Conservation (phyloP, 2,113 vertebrate species). For the Triplophysa rosa region DNA sequence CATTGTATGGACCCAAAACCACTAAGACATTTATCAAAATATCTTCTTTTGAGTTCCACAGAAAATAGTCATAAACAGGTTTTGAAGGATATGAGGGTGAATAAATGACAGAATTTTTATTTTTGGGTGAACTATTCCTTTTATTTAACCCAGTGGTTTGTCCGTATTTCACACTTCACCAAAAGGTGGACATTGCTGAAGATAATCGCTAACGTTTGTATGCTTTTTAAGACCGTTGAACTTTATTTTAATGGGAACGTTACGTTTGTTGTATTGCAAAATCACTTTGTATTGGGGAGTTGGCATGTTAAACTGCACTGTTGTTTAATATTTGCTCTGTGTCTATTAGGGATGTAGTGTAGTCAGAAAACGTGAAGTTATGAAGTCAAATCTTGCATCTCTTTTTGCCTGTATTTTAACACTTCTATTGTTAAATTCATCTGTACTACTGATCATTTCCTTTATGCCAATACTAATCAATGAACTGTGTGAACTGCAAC, state of each 20-base stretch:
- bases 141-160: no score
- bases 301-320: constrained; percentile 44
- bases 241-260: constrained; percentile 9
- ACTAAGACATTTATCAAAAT: no score
- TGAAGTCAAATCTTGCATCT: constrained; percentile 51
- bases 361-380: constrained; percentile 50
- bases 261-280: constrained; percentile 14
- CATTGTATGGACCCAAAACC: no score
- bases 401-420: constrained; percentile 44
- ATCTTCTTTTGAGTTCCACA: no score
- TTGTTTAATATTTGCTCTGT: constrained; percentile 13
- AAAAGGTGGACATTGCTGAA: background rate
- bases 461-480: constrained; percentile 44
- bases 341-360: background rate
- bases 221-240: background rate
- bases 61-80: no score
- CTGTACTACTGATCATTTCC: constrained; percentile 63
- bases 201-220: background rate
- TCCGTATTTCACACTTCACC: no score
- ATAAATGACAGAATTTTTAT: constrained; percentile 44
- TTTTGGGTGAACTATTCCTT: no score
- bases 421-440: constrained; percentile 35
- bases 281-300: background rate
- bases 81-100: no score
- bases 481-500: no score